Conservation (phyloP, 2,113 vertebrate species). For the Takifugu flavidus region DNA sequence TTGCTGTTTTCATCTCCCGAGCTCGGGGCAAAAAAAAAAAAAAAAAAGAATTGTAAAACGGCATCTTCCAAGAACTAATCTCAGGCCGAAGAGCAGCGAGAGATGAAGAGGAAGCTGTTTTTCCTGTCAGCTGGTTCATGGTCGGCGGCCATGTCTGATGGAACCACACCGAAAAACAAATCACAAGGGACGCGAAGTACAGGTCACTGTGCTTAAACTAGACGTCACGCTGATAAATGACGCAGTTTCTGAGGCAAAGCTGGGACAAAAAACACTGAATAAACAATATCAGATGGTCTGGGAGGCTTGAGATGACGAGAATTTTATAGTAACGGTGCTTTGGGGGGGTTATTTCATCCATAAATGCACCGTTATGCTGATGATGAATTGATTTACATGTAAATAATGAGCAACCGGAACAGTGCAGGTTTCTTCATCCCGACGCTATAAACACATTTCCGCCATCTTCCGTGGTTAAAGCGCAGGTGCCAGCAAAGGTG, state of each 20-base stretch:
- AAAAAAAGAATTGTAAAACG: slow-evolving; percentile 1
- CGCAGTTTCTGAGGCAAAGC: background rate
- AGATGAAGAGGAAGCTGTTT: slow-evolving; percentile 6
- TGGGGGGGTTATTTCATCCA: no score
- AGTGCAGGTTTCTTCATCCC: no score
- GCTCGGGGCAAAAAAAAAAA: slow-evolving; percentile 9
- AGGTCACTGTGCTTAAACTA: slow-evolving; percentile 8
- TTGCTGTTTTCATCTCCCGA: slow-evolving; percentile 15
- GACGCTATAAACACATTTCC: no score
- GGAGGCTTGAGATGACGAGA: no score
- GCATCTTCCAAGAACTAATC: slow-evolving; percentile 28
- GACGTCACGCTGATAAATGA: slow-evolving; percentile 29
- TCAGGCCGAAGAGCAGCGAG: slow-evolving; percentile 15
- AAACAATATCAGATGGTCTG: no score
- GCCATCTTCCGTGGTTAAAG: no score
- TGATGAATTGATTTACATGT: no score
- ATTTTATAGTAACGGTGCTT: no score
- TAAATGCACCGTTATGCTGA: no score
- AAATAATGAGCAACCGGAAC: background rate
- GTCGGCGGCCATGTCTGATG: slow-evolving; percentile 4
- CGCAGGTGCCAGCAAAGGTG: no score
- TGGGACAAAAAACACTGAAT: background rate
- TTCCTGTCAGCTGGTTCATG: slow-evolving; percentile 1
- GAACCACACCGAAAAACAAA: slow-evolving; percentile 11
- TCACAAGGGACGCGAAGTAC: slow-evolving; percentile 17